These are phyloP conservation scores for Noctua pronuba DNA, from an alignment of 2,888 invertebrate genomes.

Conservation along the genomic window DNA sequence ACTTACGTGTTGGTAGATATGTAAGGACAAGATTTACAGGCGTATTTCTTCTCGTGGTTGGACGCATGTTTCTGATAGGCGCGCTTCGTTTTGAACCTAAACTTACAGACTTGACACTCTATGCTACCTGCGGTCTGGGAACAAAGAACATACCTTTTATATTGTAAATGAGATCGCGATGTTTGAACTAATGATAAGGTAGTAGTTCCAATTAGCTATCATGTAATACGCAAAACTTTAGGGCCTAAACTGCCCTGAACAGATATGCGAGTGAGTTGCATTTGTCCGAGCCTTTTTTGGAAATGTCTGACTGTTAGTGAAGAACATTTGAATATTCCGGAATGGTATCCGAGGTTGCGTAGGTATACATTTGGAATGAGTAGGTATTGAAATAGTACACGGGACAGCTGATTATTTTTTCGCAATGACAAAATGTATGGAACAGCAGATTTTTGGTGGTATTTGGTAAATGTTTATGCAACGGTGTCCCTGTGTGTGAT, in stretches of 20 bases:
- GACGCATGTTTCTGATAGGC: slow-evolving; percentile 82
- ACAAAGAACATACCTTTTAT: neutral
- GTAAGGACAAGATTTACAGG: slow-evolving; percentile 83
- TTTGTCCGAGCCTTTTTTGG: neutral
- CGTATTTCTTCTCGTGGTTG: slow-evolving; percentile 86
- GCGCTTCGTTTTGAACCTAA: slow-evolving; percentile 83
- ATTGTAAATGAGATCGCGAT: neutral
- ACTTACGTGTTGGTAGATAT: slow-evolving; percentile 85
- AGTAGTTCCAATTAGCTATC: neutral
- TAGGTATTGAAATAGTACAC: no score
- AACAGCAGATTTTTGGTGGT: neutral
- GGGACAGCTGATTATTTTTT: no score
- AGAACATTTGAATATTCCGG: no score
- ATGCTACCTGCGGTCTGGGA: slow-evolving; percentile 81
- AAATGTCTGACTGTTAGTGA: neutral
- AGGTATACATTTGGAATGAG: no score
- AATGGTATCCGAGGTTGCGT: no score
- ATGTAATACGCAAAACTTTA: neutral
- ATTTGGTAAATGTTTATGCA: neutral
- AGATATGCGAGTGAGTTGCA: neutral
- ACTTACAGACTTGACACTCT: slow-evolving; percentile 83
- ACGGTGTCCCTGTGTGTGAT: neutral
- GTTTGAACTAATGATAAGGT: neutral
- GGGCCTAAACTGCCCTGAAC: neutral
- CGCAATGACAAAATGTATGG: neutral